Evolutionary conservation across 2,113 vertebrate species (phyloP).

Genomic region (Brachyhypopomus occidentalis): DNA sequence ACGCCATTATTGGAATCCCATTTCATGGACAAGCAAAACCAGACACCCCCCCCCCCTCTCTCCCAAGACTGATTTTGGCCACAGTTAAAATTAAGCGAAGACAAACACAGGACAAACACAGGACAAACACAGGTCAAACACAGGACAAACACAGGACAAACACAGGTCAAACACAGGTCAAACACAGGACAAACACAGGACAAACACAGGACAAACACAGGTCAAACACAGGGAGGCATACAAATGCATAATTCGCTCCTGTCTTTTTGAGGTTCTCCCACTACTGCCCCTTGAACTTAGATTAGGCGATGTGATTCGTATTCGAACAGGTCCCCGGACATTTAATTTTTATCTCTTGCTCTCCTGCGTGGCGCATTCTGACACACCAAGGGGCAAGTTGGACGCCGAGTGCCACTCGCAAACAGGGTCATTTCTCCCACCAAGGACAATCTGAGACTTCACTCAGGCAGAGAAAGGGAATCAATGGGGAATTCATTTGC

Average conservation of each 20-base stretch:
- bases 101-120: background rate
- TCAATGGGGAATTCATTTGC: constrained; percentile 48
- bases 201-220: background rate
- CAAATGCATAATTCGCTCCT: constrained; percentile 2
- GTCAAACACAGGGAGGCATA: background rate
- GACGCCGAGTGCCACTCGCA: constrained; percentile 28
- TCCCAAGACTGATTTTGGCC: background rate
- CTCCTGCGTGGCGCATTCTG: background rate
- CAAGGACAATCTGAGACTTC: constrained; percentile 35
- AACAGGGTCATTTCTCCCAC: constrained; percentile 36
- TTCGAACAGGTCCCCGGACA: background rate
- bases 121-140: background rate
- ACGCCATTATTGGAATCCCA: constrained; percentile 7
- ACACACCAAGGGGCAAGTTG: background rate
- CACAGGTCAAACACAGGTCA: background rate
- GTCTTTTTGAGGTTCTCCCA: background rate
- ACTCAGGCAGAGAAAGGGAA: constrained; percentile 1
- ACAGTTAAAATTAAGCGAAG: constrained; percentile 5
- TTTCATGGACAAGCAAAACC: constrained; percentile 34
- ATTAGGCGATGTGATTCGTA: constrained; percentile 29
- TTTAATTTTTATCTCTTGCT: background rate
- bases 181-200: background rate
- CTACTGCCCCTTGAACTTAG: background rate
- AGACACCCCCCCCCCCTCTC: too few species aligned
- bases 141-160: too few species aligned